Percentiles rank a stretch among this genome's conserved stretches.
Conservation (phyloP, 2,113 vertebrate genomes). For the Illadopsis cleaveri region DNA sequence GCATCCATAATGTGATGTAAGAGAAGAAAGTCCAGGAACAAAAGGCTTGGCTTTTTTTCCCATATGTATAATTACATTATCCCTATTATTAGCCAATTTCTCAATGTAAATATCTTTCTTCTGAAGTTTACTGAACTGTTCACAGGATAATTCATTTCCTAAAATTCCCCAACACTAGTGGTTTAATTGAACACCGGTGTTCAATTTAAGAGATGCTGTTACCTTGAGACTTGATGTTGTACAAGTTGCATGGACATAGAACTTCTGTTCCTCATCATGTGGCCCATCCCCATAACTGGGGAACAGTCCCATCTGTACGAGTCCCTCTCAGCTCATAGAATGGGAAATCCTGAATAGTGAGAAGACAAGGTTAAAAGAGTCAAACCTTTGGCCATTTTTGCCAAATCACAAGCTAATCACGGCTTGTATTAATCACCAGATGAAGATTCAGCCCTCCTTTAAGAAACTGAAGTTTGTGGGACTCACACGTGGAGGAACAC, state of each 20-base stretch:
- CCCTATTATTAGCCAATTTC: not conserved
- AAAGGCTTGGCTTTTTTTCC: not conserved
- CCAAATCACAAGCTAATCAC: not conserved
- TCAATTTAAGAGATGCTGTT: not conserved
- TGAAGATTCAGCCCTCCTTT: not conserved
- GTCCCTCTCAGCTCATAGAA: not conserved
- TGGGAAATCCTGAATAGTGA: not conserved
- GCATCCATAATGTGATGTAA: not conserved
- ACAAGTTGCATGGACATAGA: rapidly evolving
- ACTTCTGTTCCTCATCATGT: not conserved
- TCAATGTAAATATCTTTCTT: not conserved
- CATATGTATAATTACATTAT: not conserved
- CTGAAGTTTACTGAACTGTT: not conserved
- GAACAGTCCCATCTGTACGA: not conserved
- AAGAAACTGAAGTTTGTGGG: not conserved
- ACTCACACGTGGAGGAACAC: not conserved
- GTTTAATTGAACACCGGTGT: not conserved
- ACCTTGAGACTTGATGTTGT: not conserved
- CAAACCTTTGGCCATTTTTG: not conserved
- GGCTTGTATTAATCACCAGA: not conserved
- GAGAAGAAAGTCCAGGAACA: not conserved
- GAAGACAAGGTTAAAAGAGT: not conserved
- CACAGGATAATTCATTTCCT: not conserved
- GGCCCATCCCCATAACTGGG: not conserved
- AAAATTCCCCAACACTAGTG: not conserved